Percentiles rank a stretch among this genome's conserved stretches.
Conservation (phyloP, 2,113 vertebrate species). For the Australoheros scitulus region DNA sequence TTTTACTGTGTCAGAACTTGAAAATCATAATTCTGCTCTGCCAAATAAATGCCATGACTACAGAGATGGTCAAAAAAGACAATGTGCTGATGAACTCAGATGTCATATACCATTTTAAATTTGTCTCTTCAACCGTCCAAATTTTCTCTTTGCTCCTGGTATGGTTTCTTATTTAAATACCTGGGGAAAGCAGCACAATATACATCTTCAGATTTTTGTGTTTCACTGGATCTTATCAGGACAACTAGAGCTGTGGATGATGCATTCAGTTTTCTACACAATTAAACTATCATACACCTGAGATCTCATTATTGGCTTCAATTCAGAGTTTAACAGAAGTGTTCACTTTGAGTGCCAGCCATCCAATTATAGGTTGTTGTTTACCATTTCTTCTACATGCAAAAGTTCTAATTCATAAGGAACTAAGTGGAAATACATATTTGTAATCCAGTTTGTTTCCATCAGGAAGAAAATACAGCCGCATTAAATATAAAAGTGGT, state of each 20-base stretch:
- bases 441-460: not conserved
- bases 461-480: no score
- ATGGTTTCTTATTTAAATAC: accelerated
- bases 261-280: not conserved
- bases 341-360: not conserved
- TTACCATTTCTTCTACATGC: not conserved
- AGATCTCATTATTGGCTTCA: no score
- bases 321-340: no score
- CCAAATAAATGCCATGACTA: not conserved
- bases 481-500: no score
- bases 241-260: not conserved
- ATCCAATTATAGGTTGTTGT: not conserved
- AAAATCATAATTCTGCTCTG: not conserved
- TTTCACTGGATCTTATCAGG: no score
- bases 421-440: no score
- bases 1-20: not conserved
- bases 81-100: not conserved
- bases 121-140: not conserved
- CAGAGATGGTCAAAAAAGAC: not conserved
- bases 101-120: not conserved
- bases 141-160: not conserved
- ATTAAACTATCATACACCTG: no score
- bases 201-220: no score
- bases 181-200: not conserved
- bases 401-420: not conserved